Percentiles rank a stretch among this genome's conserved stretches.
Conservation (phyloP, 2,888 invertebrate genomes). For the Lepidochrysops patricia region DNA sequence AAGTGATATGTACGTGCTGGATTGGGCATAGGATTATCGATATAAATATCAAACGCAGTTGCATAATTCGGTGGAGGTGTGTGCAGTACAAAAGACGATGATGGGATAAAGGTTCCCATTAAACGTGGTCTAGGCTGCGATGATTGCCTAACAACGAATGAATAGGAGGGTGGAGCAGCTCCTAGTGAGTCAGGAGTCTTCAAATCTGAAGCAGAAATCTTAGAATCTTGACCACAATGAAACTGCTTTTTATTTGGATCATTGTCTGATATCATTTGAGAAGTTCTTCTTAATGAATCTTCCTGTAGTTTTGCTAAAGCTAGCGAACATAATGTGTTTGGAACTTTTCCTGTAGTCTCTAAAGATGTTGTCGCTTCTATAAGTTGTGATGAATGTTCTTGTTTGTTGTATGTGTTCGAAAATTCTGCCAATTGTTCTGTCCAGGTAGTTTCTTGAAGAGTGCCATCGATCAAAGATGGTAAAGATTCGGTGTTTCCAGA, state of each 20-base stretch:
- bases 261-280: constrained; percentile 12
- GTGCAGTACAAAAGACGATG: constrained; percentile 57
- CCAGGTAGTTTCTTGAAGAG: background rate
- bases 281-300: constrained; percentile 7
- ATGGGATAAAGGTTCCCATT: constrained; percentile 62
- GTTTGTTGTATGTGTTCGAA: background rate
- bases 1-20: constrained; percentile 43
- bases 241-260: background rate
- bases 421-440: background rate
- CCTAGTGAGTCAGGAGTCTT: constrained; percentile 53
- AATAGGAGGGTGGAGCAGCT: constrained; percentile 62
- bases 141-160: constrained; percentile 59
- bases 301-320: constrained; percentile 18
- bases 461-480: background rate
- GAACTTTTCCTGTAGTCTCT: background rate
- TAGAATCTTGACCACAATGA: constrained; percentile 11
- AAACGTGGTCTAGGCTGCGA: constrained; percentile 49
- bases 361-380: background rate
- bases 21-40: constrained; percentile 44
- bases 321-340: constrained; percentile 15
- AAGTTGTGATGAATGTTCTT: background rate
- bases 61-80: constrained; percentile 62
- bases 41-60: constrained; percentile 59
- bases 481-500: background rate
- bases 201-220: constrained; percentile 33